A percentile compares a stretch with the other conserved stretches of the same genome.
phyloP scores from a whole-genome alignment of 2,888 invertebrate genomes.

The Drosophila prostipennis region DNA sequence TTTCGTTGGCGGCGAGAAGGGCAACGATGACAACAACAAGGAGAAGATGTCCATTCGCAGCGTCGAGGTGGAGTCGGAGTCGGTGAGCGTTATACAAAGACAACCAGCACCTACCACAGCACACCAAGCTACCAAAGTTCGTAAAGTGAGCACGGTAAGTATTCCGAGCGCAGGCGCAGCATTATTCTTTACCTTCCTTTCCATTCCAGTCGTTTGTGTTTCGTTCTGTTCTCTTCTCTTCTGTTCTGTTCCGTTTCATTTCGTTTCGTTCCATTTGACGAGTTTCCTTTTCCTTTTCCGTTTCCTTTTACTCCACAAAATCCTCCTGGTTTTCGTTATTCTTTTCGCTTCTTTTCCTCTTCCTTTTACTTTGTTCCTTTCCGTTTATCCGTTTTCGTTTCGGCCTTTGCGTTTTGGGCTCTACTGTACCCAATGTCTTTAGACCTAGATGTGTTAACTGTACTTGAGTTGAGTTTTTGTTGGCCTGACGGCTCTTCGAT shows the following conservation, averaged over 20 bases:
- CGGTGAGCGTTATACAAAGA: slow-evolving; percentile 92
- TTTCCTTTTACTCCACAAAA: slow-evolving; percentile 20
- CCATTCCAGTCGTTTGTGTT: slow-evolving; percentile 40
- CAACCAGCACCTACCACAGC: slow-evolving; percentile 85
- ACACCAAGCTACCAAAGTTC: slow-evolving; percentile 87
- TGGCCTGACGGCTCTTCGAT: slow-evolving; percentile 28
- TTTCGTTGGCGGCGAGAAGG: slow-evolving; percentile 94
- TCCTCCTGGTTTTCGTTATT: background rate
- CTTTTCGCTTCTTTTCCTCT: slow-evolving; percentile 4
- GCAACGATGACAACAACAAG: slow-evolving; percentile 95
- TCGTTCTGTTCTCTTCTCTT: slow-evolving; percentile 22
- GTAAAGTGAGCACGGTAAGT: slow-evolving; percentile 98
- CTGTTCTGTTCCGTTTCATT: slow-evolving; percentile 23
- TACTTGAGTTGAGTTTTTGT: slow-evolving; percentile 32
- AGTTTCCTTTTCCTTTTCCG: slow-evolving; percentile 31
- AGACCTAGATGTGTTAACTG: slow-evolving; percentile 21
- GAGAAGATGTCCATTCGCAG: slow-evolving; percentile 96
- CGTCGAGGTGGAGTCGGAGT: slow-evolving; percentile 94
- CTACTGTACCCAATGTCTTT: slow-evolving; percentile 28
- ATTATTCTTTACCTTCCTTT: slow-evolving; percentile 70
- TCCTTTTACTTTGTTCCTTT: background rate
- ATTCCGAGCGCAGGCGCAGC: slow-evolving; percentile 83
- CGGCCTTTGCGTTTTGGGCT: slow-evolving; percentile 36
- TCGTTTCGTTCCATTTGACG: slow-evolving; percentile 17
- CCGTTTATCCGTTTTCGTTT: slow-evolving; percentile 1